Conservation (phyloP, 2,797 vertebrate species). For the Heteromormyrus szaboi region DNA sequence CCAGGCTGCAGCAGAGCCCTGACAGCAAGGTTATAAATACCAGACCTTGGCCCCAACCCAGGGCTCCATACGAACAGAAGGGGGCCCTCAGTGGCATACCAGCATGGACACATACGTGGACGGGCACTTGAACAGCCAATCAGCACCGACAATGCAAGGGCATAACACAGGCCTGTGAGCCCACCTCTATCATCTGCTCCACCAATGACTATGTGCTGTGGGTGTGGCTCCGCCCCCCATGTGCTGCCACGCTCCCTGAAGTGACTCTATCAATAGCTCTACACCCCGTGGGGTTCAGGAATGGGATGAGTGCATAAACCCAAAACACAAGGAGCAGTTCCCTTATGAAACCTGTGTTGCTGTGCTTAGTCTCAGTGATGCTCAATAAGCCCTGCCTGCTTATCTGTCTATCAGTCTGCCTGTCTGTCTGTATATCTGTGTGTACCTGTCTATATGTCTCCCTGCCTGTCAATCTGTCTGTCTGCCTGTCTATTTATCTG, state of each 20-base stretch:
- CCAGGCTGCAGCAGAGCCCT: slow-evolving; percentile 27
- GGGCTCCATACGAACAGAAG: not conserved
- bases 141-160: not conserved
- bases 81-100: not conserved
- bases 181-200: not conserved
- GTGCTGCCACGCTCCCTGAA: not conserved
- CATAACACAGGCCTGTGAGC: not conserved
- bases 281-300: not conserved
- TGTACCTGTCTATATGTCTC: not conserved
- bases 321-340: not conserved
- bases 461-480: not conserved
- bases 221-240: not conserved
- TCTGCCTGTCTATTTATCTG: not conserved
- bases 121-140: not conserved
- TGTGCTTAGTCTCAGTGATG: not conserved
- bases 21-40: slow-evolving; percentile 44
- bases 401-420: not conserved
- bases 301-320: not conserved
- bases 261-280: not conserved
- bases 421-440: not conserved
- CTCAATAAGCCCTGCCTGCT: not conserved
- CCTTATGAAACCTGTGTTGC: not conserved
- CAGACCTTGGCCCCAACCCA: slow-evolving; percentile 14
- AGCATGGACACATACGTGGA: not conserved
- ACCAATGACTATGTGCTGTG: not conserved